These are phyloP conservation scores for Trilocha varians DNA, from an alignment of 2,888 invertebrate genomes.

Conservation along the genomic window DNA sequence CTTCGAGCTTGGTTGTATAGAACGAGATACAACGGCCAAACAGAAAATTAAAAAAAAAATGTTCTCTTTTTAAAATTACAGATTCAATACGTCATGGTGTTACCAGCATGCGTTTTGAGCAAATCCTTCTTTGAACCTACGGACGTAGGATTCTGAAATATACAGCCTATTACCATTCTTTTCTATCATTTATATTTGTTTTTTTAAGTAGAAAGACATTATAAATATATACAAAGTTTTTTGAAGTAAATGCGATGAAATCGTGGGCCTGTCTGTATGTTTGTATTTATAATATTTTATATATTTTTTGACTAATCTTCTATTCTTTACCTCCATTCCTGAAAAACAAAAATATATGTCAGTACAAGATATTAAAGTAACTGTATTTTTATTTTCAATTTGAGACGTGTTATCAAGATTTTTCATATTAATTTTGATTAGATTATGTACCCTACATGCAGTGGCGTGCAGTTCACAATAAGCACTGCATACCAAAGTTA, in stretches of 20 bases:
- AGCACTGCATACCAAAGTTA: too few species aligned
- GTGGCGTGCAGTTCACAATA: too few species aligned
- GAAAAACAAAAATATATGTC: neutral
- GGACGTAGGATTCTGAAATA: neutral
- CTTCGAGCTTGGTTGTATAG: neutral
- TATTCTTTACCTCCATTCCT: neutral
- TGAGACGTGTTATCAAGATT: too few species aligned
- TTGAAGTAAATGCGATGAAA: neutral
- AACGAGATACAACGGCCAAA: conserved; percentile 2
- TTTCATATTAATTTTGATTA: too few species aligned
- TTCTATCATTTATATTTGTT: neutral
- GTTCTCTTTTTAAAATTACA: neutral
- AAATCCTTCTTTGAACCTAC: conserved; percentile 15
- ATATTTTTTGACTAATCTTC: neutral
- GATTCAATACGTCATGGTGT: conserved; percentile 13
- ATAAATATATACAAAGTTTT: conserved; percentile 2
- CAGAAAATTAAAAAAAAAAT: neutral
- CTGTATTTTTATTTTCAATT: too few species aligned
- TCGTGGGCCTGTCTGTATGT: neutral
- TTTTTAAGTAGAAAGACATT: neutral
- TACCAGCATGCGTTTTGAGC: conserved; percentile 22
- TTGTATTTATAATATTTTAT: neutral
- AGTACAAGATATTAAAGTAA: too few species aligned
- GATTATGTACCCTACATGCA: too few species aligned
- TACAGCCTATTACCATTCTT: neutral